Evolutionary conservation across 2,113 vertebrate genomes (phyloP).

Genomic region (Anarrhichthys ocellatus): DNA sequence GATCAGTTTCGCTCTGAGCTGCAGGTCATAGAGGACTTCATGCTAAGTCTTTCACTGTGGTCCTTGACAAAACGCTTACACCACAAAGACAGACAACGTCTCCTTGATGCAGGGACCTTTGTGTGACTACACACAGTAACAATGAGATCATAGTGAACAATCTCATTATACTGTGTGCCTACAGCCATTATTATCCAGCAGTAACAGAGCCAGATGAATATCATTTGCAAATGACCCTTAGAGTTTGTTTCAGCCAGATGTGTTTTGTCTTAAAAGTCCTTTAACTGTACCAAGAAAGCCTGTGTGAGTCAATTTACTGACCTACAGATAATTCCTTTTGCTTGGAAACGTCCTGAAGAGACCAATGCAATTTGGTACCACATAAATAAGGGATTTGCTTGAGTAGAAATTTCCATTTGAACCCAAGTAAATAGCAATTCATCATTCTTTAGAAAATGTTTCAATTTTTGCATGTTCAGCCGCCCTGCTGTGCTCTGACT

Average conservation of each 20-base stretch:
- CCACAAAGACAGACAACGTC: neutral
- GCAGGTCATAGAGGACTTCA: neutral
- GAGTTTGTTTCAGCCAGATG: constrained; percentile 7
- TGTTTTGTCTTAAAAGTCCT: neutral
- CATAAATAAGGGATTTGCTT: neutral
- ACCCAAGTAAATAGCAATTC: neutral
- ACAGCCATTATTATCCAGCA: neutral
- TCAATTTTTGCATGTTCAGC: neutral
- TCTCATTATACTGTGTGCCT: neutral
- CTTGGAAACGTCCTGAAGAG: neutral
- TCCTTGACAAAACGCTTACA: neutral
- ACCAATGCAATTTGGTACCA: neutral
- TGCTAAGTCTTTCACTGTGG: neutral
- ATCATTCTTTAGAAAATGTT: neutral
- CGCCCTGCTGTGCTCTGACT: neutral
- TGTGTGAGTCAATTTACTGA: neutral
- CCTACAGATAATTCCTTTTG: neutral
- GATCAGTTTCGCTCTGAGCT: neutral
- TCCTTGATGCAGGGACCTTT: neutral
- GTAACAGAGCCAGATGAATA: neutral
- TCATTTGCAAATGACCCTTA: neutral
- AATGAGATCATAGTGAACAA: neutral
- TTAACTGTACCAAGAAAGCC: constrained; percentile 5
- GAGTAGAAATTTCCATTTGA: neutral
- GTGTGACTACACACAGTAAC: constrained; percentile 18